A percentile compares a stretch with the other conserved stretches of the same genome.
Evolutionary conservation across 1,140 invertebrate genomes (phyloP).

Genomic region (Platorchestia sp.): DNA sequence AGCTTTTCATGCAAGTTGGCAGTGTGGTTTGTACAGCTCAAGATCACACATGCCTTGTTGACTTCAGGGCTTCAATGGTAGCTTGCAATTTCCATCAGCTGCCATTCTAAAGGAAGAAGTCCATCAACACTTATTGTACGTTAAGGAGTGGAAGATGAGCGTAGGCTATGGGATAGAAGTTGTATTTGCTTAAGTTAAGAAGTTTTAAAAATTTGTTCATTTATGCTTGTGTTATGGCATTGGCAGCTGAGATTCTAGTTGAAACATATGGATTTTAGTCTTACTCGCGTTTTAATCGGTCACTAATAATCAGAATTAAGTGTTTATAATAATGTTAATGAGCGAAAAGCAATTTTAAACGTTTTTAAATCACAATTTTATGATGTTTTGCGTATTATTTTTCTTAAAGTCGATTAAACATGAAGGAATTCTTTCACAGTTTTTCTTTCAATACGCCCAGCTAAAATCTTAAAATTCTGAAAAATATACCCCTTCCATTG

Average conservation of each 20-base stretch:
- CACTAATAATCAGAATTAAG: not conserved
- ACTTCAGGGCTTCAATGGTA: not conserved
- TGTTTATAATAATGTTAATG: not conserved
- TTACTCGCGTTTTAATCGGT: not conserved
- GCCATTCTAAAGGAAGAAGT: not conserved
- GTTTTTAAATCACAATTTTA: no score
- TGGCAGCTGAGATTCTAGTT: not conserved
- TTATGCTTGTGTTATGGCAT: not conserved
- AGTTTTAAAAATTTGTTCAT: not conserved
- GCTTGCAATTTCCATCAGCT: not conserved
- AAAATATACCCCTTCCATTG: no score
- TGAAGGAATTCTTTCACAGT: no score
- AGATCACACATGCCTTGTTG: not conserved
- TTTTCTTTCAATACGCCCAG: no score
- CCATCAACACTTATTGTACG: not conserved
- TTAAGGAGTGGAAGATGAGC: not conserved
- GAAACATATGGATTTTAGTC: not conserved
- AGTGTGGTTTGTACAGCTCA: not conserved
- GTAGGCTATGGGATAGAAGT: not conserved
- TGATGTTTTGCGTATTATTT: no score
- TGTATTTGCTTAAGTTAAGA: not conserved
- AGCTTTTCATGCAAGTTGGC: not conserved
- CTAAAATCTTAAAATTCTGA: no score
- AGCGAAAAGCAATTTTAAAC: no score
- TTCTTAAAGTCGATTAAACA: no score